Evolutionary conservation across 2,888 invertebrate species (phyloP).

Genomic region (Elaeidobius kamerunicus): DNA sequence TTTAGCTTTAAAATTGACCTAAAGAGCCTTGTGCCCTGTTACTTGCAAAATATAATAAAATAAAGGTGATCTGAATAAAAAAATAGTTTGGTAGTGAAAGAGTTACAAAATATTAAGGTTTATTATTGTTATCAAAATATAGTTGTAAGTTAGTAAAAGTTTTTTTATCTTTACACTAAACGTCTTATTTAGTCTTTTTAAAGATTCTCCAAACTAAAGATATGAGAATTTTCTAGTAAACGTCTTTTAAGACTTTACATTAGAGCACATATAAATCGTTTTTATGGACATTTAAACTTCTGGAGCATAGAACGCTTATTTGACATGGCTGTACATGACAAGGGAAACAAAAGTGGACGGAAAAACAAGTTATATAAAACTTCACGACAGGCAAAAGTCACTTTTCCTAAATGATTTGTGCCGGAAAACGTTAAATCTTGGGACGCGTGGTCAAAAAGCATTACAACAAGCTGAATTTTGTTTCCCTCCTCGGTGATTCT

Average conservation of each 20-base stretch:
- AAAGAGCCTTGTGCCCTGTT: no score
- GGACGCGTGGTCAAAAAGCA: constrained; percentile 9
- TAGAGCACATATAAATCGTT: not conserved
- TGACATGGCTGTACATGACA: constrained; percentile 11
- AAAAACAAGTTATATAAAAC: constrained; percentile 11
- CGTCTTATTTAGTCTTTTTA: no score
- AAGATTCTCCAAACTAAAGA: no score
- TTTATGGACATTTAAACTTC: constrained; percentile 8
- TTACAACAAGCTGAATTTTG: constrained; percentile 4
- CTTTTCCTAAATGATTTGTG: constrained; percentile 17
- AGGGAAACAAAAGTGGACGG: constrained; percentile 8
- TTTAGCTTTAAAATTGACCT: no score
- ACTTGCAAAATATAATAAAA: no score
- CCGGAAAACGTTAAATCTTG: constrained; percentile 12
- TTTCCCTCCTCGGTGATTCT: not conserved
- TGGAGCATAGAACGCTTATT: constrained; percentile 13
- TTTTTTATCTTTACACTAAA: no score
- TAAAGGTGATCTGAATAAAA: no score
- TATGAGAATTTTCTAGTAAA: no score
- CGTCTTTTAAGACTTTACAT: not conserved
- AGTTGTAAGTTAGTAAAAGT: no score
- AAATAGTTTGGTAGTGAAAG: no score
- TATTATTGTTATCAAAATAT: no score
- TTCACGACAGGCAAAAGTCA: constrained; percentile 16
- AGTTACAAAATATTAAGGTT: no score